Evolutionary conservation across 2,797 vertebrate species (phyloP).

Genomic region (Ptychobarbus kaznakovi): DNA sequence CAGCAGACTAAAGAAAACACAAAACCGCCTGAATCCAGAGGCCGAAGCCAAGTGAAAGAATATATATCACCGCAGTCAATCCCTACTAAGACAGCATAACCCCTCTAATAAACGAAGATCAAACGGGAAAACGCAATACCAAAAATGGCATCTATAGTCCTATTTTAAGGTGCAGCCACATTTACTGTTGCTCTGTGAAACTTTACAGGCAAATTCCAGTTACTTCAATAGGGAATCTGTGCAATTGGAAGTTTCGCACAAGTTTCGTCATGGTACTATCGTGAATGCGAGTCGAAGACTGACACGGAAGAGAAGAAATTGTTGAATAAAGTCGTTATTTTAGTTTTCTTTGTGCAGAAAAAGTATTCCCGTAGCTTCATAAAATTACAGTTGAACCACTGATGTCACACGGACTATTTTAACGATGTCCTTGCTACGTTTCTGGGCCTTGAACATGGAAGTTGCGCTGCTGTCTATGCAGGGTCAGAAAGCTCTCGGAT

Average conservation of each 20-base stretch:
- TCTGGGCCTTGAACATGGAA: neutral
- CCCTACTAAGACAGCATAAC: neutral
- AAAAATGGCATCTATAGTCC: neutral
- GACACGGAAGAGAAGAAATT: neutral
- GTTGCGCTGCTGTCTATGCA: neutral
- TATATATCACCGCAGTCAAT: neutral
- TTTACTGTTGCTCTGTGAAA: neutral
- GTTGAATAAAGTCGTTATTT: neutral
- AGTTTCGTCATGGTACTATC: neutral
- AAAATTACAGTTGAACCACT: neutral
- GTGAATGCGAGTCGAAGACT: neutral
- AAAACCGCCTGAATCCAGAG: slow-evolving; percentile 15
- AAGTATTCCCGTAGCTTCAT: neutral
- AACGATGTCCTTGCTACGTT: neutral
- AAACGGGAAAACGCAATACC: neutral
- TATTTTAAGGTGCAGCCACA: neutral
- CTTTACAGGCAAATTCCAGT: no score
- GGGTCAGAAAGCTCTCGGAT: neutral
- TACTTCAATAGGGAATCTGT: neutral
- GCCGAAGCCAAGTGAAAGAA: slow-evolving; percentile 16
- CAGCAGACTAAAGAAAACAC: slow-evolving; percentile 41
- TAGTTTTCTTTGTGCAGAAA: neutral
- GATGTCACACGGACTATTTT: neutral
- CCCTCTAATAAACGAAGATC: neutral
- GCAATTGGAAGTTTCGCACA: neutral